Base-by-base conservation (phyloP, 1,140 invertebrate genomes). In the Ctenoplectra terminalis region DNA sequence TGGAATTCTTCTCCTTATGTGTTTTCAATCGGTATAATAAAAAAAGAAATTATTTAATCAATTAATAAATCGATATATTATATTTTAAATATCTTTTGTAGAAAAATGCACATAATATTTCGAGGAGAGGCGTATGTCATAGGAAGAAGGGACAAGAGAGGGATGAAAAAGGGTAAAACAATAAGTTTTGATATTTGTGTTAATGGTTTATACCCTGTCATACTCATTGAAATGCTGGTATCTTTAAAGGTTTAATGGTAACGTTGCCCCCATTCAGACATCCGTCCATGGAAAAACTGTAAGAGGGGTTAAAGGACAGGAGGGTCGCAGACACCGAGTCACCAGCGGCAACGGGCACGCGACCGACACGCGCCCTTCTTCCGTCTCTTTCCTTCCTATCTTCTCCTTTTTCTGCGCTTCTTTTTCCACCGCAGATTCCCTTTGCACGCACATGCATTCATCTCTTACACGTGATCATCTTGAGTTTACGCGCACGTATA, bases 331-430 rank as follows among this genome's bases (percentile, higher is more conserved):
- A 87, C 76, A 85, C 87, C 80, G 86, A 90, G 90, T 91, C 89
- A 87, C 84, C 84, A 88, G 84, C 72, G 85, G 86, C 85, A 88
- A 90, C 86, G 73, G 91, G 89, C 90, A 91, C 91, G 92, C 91
- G 91, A 90, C 91, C 89, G 90, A 86, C 91, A 92, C 91, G 91
- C 90, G 91, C 85, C 88, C 86, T 83, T 77, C 74, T 86, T 80
- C 85, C 75, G 20, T 84, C 85, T 82, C 86, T 73, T 79, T 82
- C 67, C 76, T 67, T 86, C 84, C 81, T 60, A 79, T 88, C 78
- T 81, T 70, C 66, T 66, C 67, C 73, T 81, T 70, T 61, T 71
- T 72, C 64, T 64, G 64, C 79, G 67, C 84, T 80, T 85, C 72
- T 84, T 87, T 86, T 89, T 87, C 81, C 81, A 87, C n/a, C 81